Base-by-base conservation (phyloP, 2,113 vertebrate species). In the Platysteira castanea region DNA sequence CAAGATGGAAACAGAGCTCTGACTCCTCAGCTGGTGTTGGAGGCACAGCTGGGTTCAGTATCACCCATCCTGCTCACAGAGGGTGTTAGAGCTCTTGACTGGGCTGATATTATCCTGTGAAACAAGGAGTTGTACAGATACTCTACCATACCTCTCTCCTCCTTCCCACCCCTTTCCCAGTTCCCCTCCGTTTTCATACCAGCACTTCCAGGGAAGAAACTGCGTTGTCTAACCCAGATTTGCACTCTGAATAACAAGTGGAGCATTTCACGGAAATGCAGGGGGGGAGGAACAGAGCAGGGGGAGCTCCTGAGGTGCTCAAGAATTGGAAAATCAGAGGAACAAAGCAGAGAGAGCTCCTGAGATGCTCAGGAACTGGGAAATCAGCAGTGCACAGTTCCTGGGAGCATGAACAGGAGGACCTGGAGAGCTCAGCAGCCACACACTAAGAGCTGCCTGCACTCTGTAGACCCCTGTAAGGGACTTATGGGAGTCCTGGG, bases 401-500 rank as follows among this genome's bases (percentile, higher is more conserved):
- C 59, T 84, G 39, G 35, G 56, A 79, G 42, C 12, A 54, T 9
- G 33, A 74, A 5, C 13, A 71, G 46, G 37, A 63, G 14, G 42
- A 15, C 47, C 60, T 35, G 59, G 54, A 70, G 42, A 63, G 68
- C 42, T 46, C 42, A 75, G 74, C 60, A 93, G 52, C 35, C 33
- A 31, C 56, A 44, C 24, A 5, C 35, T 17, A 12, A 64, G 57
- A 41, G 46, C 67, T 84, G 47, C 23, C 71, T 63, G 52, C 6
- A 9, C 26, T 7, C n/a, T 30, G 22, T 11, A 14, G 17, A 15
- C 10, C 8, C 11, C 54, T 81, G 33, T 30, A 33, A 90, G 19
- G 11, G n/a, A 64, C 15, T 35, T 24, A 35, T 2, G 30, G 39
- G 10, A 78, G 0, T 33, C 19, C 21, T 0, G 0, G 46, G 49